Evolutionary conservation across 1,140 invertebrate species (phyloP), one percentile per base, ranked within the genome.

Genomic region (Calliphora vicina): DNA sequence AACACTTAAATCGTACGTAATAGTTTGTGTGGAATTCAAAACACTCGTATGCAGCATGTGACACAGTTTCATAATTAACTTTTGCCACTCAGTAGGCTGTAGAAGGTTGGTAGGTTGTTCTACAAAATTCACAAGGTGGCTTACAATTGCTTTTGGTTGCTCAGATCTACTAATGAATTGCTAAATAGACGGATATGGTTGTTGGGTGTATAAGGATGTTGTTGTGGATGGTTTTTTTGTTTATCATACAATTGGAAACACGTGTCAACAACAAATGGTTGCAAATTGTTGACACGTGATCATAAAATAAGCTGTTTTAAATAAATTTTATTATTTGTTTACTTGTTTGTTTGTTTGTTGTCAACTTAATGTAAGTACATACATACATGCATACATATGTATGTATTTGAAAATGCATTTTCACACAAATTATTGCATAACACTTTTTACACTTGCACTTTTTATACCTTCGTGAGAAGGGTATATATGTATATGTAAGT

Each of bases 211-310:
- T 27, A 23, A 23, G 20, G 23, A 67, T 67, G n/a, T 23, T 20
- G n/a, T 5, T 67, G 61, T 20, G 61, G n/a, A 67, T 67, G 61
- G 61, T 67, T 67, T 67, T 67, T 23, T 57, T 35, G 35, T 25
- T 20, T 43, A 20, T 8, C 35, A 78, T 27, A 74, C 26, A 74
- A 35, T 35, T 35, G 72, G 72, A 29, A 15, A 74, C 74, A 78
- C 74, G 74, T 78, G 74, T 23, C 35, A 4, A 23, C 8, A 78
- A 43, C 35, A 78, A 78, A 78, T 78, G 74, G 20, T 20, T 78
- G 74, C 74, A 78, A 78, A 78, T 78, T 78, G 74, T 43, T 78
- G 74, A 15, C 74, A 78, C 74, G 74, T 78, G 74, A 27, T 78
- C 23, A 25, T 2, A 78, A 78, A 78, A 45, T 45, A 29, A 43